Base-by-base conservation (phyloP, 2,797 vertebrate species). In the Acropternis orthonyx region DNA sequence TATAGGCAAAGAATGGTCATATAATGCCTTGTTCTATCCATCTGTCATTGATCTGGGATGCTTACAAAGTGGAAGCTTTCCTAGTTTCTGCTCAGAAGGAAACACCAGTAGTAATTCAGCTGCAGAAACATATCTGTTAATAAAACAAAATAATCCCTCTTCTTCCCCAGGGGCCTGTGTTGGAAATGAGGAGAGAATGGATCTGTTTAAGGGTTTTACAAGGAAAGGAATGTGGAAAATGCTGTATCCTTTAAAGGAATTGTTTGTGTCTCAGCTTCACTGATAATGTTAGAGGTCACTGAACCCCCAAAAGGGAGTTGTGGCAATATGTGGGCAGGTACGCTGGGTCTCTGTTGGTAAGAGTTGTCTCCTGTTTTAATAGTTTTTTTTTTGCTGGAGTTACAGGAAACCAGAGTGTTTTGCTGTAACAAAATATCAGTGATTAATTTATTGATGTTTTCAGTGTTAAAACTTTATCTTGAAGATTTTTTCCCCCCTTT, bases 401-500 rank as follows among this genome's bases (percentile, higher is more conserved):
- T 65, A 61, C 7, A 36, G 8, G 56, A 88, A 15, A 56, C 12
- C 21, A 13, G 12, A 67, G 23, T 54, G 8, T 74, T 80, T 58
- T 71, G 32, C 54, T 79, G 75, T 51, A 85, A 76, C 18, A 71
- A 76, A 87, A 34, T 24, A 49, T 37, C 49, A 26, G 13, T 28
- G 39, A 81, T 52, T 54, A 39, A 59, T 86, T 80, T 81, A 76
- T 58, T 72, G 12, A 39, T 21, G 10, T 62, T 55, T 66, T 82
- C 9, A n/a, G 11, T 55, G 39, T 58, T 74, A 82, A 93, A 86
- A 32, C 14, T 22, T 92, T 32, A 66, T 54, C 22, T 82, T 76
- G n/a, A 69, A 51, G n/a, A 32, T 19, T 58, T 10, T 7, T 20
- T 2, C 0, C 0, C 13, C 17, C 2, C 3, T 6, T 54, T 84